Base-by-base conservation (phyloP, 30 jellyfish, hydroid and myxozoan species). In the Hydra vulgaris region DNA sequence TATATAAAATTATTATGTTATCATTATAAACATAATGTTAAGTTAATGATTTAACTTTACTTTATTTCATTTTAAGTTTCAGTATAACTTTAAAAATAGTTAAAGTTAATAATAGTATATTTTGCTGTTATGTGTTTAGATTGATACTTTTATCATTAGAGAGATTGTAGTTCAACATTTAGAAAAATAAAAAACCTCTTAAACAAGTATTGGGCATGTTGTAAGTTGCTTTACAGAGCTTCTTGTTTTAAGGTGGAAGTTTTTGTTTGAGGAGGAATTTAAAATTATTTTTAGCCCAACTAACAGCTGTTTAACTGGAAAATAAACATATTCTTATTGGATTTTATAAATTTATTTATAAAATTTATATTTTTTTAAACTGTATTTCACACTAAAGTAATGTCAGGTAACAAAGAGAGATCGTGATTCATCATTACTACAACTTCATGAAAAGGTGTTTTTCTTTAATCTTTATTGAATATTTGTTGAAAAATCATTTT, bases 181-280 rank as follows among this genome's bases (percentile, higher is more conserved):
- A 76, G 96, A 92, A 70, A 24, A 88, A 18, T 80, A 83, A 80
- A 86, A 92, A 84, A 96, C 96, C 3, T 92, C 98, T 8, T 86
- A 92, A 61, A 92, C 98, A 67, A 92, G 98, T 79, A 92, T 92
- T 86, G 98, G 98, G 21, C 98, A 92, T 92, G 98, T 92, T 71
- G 98, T 92, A 23, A 92, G 70, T 74, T 92, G 78, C 85, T 92
- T 19, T 92, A 92, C 86, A 61, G 98, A 27, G 98, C 98, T 25
- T 92, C 98, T 18, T 92, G 98, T 70, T 92, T 92, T 79, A 92
- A 87, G 94, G 96, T 92, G 18, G 27, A 15, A 1, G 25, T 69
- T 20, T 21, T 21, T 1, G 8, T 69, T 69, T 69, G 8, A 20
- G 5, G 25, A 3, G 12, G 12, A 8, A 7, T 23, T 12, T 40